These are phyloP conservation scores for Notodonta ziczac DNA, from an alignment of 2,888 invertebrate species.

Conservation along the genomic window DNA sequence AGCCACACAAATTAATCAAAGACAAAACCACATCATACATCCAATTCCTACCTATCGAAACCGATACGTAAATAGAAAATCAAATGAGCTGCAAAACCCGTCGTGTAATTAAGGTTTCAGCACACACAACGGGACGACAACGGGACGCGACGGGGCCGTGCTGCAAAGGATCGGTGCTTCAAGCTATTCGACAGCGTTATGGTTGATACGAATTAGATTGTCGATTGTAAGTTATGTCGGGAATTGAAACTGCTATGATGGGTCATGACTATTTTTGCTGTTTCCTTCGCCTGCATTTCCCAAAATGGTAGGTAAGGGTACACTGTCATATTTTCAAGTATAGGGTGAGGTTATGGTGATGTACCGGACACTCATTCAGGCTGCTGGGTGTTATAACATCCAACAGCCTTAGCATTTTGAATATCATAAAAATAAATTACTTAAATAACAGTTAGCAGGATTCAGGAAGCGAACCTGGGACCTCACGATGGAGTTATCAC, in stretches of 20 bases:
- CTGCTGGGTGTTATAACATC: no score
- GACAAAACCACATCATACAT: no score
- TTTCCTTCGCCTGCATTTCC: not conserved
- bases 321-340: not conserved
- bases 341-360: not conserved
- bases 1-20: no score
- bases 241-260: not conserved
- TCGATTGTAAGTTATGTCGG: not conserved
- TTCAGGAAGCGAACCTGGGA: no score
- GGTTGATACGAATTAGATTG: not conserved
- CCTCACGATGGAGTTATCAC: no score
- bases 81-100: not conserved
- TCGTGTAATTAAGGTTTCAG: not conserved
- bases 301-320: not conserved
- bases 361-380: no score
- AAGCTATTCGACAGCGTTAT: not conserved
- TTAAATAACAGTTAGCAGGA: no score
- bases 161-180: not conserved
- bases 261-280: not conserved
- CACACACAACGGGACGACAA: not conserved
- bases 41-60: not conserved
- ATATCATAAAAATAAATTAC: no score
- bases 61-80: not conserved
- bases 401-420: no score
- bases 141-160: not conserved